Evolutionary conservation across 2,888 invertebrate genomes (phyloP).

Genomic region (Tineola bisselliella): DNA sequence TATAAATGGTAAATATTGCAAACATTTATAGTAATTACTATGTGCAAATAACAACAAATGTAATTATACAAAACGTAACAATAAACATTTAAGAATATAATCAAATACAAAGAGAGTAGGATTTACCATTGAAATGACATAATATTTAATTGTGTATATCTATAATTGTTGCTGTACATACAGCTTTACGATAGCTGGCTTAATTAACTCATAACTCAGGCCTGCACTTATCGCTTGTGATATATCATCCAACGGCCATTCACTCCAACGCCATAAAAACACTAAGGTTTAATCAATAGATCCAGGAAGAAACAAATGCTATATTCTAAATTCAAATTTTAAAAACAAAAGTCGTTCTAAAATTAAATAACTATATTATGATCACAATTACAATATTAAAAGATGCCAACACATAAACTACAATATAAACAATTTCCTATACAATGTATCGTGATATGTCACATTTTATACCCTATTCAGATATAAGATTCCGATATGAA

Average conservation of each 20-base stretch:
- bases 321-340: no score
- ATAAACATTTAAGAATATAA: background rate
- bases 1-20: background rate
- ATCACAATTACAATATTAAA: no score
- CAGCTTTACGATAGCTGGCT: conserved; percentile 16
- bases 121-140: background rate
- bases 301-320: background rate
- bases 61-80: background rate
- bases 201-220: conserved; percentile 33
- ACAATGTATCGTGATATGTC: conserved; percentile 5
- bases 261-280: background rate
- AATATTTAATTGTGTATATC: background rate
- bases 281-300: background rate
- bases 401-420: background rate
- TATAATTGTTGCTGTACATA: conserved; percentile 1
- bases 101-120: background rate
- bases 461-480: conserved; percentile 6
- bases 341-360: no score
- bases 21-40: conserved; percentile 1
- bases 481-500: background rate
- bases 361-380: no score
- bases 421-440: background rate
- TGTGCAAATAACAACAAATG: background rate
- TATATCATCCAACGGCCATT: conserved; percentile 25
- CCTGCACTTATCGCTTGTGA: conserved; percentile 27